Evolutionary conservation across 2,888 invertebrate species (phyloP).

Genomic region (Theristus sp.): DNA sequence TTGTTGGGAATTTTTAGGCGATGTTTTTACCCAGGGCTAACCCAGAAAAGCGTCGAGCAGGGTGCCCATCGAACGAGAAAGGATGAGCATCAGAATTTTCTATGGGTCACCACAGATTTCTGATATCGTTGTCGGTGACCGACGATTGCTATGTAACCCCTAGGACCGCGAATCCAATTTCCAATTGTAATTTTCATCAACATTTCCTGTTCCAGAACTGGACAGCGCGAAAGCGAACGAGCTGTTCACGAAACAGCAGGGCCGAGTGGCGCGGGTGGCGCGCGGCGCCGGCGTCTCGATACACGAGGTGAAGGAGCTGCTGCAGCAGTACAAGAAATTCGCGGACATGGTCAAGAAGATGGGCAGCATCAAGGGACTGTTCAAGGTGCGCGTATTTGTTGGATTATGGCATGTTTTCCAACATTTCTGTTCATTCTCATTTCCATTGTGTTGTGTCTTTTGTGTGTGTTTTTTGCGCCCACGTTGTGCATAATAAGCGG

Average conservation of each 20-base stretch:
- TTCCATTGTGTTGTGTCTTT: not conserved
- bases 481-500: too few species aligned
- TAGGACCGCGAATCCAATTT: too few species aligned
- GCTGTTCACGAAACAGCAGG: conserved; percentile 73
- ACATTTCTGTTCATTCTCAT: not conserved
- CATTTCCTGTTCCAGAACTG: conserved; percentile 46
- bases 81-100: too few species aligned
- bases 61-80: too few species aligned
- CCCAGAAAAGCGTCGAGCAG: too few species aligned
- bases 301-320: conserved; percentile 63
- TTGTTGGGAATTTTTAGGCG: too few species aligned
- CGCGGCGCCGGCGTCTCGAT: conserved; percentile 42
- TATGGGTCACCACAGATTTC: too few species aligned
- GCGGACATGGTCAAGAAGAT: conserved; percentile 98
- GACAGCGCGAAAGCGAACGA: conserved; percentile 86
- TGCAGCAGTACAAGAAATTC: conserved; percentile 95
- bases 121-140: too few species aligned
- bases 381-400: conserved; percentile 52
- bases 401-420: not conserved
- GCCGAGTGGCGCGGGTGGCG: conserved; percentile 62
- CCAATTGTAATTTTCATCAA: too few species aligned
- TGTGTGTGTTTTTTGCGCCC: too few species aligned
- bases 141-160: too few species aligned
- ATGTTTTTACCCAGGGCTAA: too few species aligned
- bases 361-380: conserved; percentile 97